Conservation (phyloP, 2,113 vertebrate species). For the Callopanchax toddi region DNA sequence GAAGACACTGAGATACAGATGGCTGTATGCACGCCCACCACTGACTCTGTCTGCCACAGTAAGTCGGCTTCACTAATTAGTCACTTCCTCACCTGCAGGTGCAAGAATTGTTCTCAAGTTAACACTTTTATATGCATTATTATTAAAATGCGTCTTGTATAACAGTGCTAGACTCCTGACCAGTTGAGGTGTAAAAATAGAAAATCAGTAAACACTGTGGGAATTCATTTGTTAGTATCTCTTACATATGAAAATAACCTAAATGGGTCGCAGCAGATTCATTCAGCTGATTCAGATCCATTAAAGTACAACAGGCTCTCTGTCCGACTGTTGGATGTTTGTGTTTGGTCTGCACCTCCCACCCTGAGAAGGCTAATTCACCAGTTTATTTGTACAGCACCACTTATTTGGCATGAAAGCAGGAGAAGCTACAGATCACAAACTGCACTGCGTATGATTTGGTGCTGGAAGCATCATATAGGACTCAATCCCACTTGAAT, state of each 20-base stretch:
- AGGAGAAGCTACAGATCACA: background rate
- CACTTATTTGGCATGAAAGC: background rate
- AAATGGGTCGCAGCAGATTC: no score
- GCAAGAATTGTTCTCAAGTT: background rate
- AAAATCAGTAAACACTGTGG: background rate
- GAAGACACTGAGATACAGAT: conserved; percentile 81
- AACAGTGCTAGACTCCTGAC: no score
- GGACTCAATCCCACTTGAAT: conserved; percentile 31
- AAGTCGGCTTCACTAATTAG: conserved; percentile 48
- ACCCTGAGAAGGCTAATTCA: background rate
- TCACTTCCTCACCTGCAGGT: background rate
- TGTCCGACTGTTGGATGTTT: background rate
- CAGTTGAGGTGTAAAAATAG: no score
- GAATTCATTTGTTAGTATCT: background rate
- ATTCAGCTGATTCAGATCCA: no score
- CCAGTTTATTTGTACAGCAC: background rate
- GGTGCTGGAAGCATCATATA: conserved; percentile 7
- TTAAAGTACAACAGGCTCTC: background rate
- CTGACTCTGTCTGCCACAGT: conserved; percentile 87
- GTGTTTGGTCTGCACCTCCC: conserved; percentile 1
- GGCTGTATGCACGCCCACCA: conserved; percentile 79
- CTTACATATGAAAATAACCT: no score
- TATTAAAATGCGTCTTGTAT: no score
- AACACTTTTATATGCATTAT: background rate
- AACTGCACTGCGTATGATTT: conserved; percentile 7